These are phyloP conservation scores for Artibeus jamaicensis DNA, from an alignment of 2,797 vertebrate genomes.

Conservation along the genomic window DNA sequence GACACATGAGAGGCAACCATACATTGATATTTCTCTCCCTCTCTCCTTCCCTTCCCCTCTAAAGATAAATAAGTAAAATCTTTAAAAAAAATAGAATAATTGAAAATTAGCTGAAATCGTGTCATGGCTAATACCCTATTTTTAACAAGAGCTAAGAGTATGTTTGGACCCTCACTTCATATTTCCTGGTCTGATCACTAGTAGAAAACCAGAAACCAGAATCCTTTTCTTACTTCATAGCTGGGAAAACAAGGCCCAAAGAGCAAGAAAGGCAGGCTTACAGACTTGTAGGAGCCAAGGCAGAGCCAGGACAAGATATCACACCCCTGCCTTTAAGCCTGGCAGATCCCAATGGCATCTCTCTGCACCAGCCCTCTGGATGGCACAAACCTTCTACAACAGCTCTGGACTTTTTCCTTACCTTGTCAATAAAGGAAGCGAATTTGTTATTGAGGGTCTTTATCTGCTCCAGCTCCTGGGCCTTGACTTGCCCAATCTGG, in stretches of 20 bases:
- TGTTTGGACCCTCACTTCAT: background rate
- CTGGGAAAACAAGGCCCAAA: background rate
- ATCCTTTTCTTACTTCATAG: background rate
- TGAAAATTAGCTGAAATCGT: background rate
- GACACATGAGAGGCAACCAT: too few species aligned
- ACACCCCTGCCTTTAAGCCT: background rate
- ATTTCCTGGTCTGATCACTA: background rate
- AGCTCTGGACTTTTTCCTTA: slow-evolving; percentile 72
- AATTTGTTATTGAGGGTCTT: slow-evolving; percentile 93
- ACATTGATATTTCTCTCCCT: too few species aligned
- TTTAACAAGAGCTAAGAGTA: background rate
- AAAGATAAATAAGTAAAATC: too few species aligned
- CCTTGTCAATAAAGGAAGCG: slow-evolving; percentile 92
- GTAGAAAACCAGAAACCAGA: background rate
- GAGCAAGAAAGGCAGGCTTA: background rate
- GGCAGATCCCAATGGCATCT: background rate
- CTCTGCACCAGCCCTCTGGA: background rate
- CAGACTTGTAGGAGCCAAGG: background rate
- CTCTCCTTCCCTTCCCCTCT: too few species aligned
- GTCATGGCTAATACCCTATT: background rate
- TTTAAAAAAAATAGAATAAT: too few species aligned
- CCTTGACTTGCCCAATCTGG: slow-evolving; percentile 86
- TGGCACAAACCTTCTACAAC: background rate
- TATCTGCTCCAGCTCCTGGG: slow-evolving; percentile 91
- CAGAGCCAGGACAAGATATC: background rate